A percentile compares a stretch with the other conserved stretches of the same genome.
These are phyloP conservation scores for Acleris holmiana DNA, from an alignment of 2,888 invertebrate genomes.

Conservation along the genomic window DNA sequence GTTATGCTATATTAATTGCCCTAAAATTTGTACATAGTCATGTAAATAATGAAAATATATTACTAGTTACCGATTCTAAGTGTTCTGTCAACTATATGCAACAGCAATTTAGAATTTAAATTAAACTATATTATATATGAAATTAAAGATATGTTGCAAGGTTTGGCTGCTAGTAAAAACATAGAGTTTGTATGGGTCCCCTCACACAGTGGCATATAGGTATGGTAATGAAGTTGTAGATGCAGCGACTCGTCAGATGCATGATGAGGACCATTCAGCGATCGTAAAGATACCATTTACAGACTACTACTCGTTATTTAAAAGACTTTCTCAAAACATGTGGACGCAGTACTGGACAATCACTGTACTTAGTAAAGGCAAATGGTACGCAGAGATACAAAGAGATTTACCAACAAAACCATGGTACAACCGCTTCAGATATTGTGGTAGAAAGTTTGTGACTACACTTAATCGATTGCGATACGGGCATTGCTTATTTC, in stretches of 20 bases:
- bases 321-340: not conserved
- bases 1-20: not conserved
- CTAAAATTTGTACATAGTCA: not conserved
- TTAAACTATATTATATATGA: not conserved
- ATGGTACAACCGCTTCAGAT: not conserved
- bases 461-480: too few relatives aligned
- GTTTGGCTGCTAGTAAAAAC: not conserved
- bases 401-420: not conserved
- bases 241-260: too few relatives aligned
- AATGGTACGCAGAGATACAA: not conserved
- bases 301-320: not conserved
- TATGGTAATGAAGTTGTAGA: not conserved
- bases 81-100: not conserved
- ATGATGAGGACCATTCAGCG: not conserved
- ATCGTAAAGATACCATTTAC: not conserved
- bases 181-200: too few relatives aligned
- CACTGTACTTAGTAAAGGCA: not conserved
- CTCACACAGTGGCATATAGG: not conserved
- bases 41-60: not conserved
- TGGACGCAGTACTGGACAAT: not conserved
- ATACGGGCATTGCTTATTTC: too few relatives aligned
- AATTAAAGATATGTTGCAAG: not conserved
- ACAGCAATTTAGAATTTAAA: not conserved
- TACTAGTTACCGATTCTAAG: not conserved
- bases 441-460: not conserved